These are phyloP conservation scores for Columba livia DNA, from an alignment of 2,113 vertebrate genomes.

Conservation along the genomic window DNA sequence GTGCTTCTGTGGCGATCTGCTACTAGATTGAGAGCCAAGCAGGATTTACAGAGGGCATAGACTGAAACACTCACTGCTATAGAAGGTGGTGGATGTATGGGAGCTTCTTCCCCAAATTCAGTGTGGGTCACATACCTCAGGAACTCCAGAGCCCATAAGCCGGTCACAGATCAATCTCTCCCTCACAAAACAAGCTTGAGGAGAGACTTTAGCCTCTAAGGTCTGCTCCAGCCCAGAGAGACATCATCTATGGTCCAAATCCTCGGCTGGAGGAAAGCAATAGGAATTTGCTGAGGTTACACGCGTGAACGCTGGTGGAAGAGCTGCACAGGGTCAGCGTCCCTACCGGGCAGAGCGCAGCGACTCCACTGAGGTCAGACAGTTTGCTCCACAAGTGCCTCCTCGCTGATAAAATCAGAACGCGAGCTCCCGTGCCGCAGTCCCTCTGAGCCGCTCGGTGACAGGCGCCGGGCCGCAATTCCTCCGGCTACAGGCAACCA, in stretches of 20 bases:
- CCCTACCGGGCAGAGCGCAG: background rate
- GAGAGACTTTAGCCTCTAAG: background rate
- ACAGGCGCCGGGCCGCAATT: background rate
- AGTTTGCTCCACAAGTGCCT: background rate
- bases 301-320: no score
- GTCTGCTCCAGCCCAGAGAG: accelerated
- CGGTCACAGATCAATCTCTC: background rate
- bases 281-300: background rate
- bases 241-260: background rate
- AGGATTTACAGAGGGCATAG: background rate
- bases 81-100: background rate
- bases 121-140: background rate
- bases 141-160: background rate
- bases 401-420: background rate
- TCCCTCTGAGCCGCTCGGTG: background rate
- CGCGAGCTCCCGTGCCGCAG: background rate
- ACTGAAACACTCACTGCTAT: background rate
- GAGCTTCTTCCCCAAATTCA: background rate
- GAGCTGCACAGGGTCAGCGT: background rate
- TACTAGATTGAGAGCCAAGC: background rate
- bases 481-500: background rate
- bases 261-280: background rate
- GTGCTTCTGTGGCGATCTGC: background rate
- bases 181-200: background rate
- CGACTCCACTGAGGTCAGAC: background rate